Percentiles rank a stretch among this genome's conserved stretches.
Conservation (phyloP, 1,140 invertebrate genomes). For the Brachionus asplanchnoidis region DNA sequence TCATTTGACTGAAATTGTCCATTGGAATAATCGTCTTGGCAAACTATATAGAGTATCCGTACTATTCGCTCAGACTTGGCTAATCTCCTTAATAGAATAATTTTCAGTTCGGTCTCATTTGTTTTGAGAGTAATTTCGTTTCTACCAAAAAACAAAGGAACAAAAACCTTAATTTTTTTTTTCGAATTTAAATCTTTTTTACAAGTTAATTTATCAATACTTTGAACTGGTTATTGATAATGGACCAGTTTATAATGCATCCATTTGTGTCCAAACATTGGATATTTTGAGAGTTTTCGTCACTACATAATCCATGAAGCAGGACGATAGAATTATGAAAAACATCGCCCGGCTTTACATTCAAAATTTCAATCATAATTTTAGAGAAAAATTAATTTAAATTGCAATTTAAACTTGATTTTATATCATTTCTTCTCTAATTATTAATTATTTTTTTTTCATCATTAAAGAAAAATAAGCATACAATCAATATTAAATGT, state of each 20-base stretch:
- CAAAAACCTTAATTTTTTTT: background rate
- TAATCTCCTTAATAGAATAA: background rate
- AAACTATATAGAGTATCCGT: background rate
- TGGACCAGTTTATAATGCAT: background rate
- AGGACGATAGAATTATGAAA: background rate
- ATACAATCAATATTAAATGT: too few relatives aligned
- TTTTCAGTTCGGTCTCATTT: background rate
- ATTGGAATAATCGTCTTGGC: background rate
- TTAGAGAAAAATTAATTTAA: background rate
- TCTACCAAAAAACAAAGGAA: background rate
- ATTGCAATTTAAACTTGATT: background rate
- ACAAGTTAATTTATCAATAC: background rate
- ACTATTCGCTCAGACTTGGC: background rate
- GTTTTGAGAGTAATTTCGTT: background rate
- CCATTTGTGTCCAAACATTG: background rate
- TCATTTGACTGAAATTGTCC: background rate
- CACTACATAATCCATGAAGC: background rate
- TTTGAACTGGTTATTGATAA: background rate
- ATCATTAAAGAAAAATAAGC: too few relatives aligned
- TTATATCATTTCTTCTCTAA: too few relatives aligned
- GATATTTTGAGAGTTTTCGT: background rate
- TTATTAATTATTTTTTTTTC: too few relatives aligned
- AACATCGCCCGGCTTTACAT: constrained; percentile 6
- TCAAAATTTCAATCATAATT: constrained; percentile 13
- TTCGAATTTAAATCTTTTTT: background rate